Conservation (phyloP, 2,797 vertebrate genomes). For the Notolabrus celidotus region DNA sequence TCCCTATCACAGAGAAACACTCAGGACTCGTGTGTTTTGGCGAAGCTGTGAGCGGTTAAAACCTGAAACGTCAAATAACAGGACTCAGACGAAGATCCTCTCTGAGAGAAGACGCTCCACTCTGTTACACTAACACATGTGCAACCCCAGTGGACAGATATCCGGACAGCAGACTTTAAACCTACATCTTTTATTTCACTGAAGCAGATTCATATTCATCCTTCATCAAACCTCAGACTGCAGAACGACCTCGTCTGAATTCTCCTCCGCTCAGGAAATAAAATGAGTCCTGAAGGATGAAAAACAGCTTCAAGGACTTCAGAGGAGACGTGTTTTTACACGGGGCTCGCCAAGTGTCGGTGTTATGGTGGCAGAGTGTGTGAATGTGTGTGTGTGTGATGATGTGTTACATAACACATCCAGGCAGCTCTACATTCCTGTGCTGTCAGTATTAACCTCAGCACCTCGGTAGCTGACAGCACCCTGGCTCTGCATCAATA, state of each 20-base stretch:
- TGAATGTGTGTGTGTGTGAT: constrained; percentile 1
- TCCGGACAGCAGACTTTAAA: too few relatives aligned
- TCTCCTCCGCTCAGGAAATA: neutral
- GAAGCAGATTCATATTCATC: neutral
- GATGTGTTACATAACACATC: constrained; percentile 44
- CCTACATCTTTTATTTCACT: neutral
- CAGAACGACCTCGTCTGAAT: neutral
- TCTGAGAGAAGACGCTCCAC: neutral
- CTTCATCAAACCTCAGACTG: neutral
- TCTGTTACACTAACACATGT: neutral
- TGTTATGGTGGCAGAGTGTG: neutral
- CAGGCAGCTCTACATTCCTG: constrained; percentile 41
- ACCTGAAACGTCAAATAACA: too few relatives aligned
- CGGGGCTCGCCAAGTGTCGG: neutral
- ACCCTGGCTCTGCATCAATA: constrained; percentile 24
- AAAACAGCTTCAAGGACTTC: neutral
- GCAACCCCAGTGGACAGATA: too few relatives aligned
- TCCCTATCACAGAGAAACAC: too few relatives aligned
- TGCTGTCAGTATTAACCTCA: constrained; percentile 51
- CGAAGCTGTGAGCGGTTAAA: too few relatives aligned
- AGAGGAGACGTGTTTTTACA: neutral
- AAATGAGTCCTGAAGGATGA: neutral
- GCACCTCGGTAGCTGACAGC: constrained; percentile 48
- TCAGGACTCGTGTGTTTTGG: too few relatives aligned
- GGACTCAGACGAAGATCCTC: neutral